Base-by-base conservation (phyloP, 2,888 invertebrate genomes). In the Habrosyne pyritoides region DNA sequence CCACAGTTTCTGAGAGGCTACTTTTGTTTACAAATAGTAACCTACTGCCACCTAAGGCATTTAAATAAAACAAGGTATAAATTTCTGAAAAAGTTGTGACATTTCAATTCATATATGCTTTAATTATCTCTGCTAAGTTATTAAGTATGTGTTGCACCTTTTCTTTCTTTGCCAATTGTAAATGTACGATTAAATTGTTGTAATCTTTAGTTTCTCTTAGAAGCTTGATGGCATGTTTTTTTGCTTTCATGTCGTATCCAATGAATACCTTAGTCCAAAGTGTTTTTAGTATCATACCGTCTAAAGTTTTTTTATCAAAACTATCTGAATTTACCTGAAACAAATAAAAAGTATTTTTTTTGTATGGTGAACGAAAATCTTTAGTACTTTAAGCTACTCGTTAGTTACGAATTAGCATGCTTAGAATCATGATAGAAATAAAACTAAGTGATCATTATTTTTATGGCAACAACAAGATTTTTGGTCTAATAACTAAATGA, bases 231-330 rank as follows among this genome's bases (percentile, higher is more conserved):
- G 87, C 83, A 12, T 70, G 47, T 66, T 89, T 86, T 59, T 87
- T 91, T 0, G 66, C 55, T 65, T 81, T 77, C 0, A 73, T 71
- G 8, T 88, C 85, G 21, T 73, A 79, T n/a, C 75, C 71, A 4
- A 68, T 66, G 57, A 81, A 91, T 0, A 87, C 87, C 71, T 86
- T 89, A 0, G 87, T 84, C 91, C 91, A 90, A 0, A 91, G 74
- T 54, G 75, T 79, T 72, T 86, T 89, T 14, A 89, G 64, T 21
- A 91, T 61, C 87, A 91, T 86, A 8, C 84, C 85, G 8, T 91
- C 89, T 18, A 91, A 56, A 1, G 83, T 84, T 71, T 86, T 86
- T 53, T 69, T 83, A 50, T 83, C 84, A 21, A 78, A 75, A 0
- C 57, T 67, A 46, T 69, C 65, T 1, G 73, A 64, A 22, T 66